Base-by-base conservation (phyloP, 2,888 invertebrate genomes). In the Machimus atricapillus region DNA sequence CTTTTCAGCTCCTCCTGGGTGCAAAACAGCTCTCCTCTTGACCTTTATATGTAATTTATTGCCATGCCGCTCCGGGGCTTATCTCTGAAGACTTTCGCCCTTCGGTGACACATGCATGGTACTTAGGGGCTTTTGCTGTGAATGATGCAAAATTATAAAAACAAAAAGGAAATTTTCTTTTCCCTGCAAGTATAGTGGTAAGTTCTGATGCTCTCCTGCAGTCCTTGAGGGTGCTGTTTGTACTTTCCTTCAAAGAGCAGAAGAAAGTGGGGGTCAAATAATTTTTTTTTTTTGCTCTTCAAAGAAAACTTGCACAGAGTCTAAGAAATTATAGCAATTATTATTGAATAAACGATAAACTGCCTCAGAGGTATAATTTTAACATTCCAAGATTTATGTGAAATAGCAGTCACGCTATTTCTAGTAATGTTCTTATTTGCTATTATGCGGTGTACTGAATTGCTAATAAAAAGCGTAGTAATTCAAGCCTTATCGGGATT, bases 1-100 rank as follows among this genome's bases (percentile, higher is more conserved):
- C 19, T 77, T 77, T 34, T 14, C n/a, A 40, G 77, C n/a, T 77
- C n/a, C 34, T n/a, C 37, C 77, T 19, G 16, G 16, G 9, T 12
- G 43, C 37, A 77, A 78, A 78, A 78, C 52, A 52, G 52, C 52
- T 23, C 37, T 16, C 52, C 79, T 79, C 52, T 79, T 79, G 79
- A 79, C 79, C 79, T 79, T 79, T 79, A 16, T 66, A 27, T 46
- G 46, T 78, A 78, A 78, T 78, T 43, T 37, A 78, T 78, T 78
- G 78, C 78, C 23, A 78, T 66, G 66, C 46, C 43, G 14, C n/a
- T 78, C 43, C 16, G 34, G 66, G 66, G 66, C 43, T 46, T 79
- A 79, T 79, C 79, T 46, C 52, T 66, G 66, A 66, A 66, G 66
- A 66, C 66, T 19, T 66, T 66, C 23, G 66, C 66, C 66, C 66